A percentile compares a stretch with the other conserved stretches of the same genome.
These are phyloP conservation scores for Ornithorhynchus anatinus DNA, from an alignment of 2,113 vertebrate genomes.

Conservation along the genomic window DNA sequence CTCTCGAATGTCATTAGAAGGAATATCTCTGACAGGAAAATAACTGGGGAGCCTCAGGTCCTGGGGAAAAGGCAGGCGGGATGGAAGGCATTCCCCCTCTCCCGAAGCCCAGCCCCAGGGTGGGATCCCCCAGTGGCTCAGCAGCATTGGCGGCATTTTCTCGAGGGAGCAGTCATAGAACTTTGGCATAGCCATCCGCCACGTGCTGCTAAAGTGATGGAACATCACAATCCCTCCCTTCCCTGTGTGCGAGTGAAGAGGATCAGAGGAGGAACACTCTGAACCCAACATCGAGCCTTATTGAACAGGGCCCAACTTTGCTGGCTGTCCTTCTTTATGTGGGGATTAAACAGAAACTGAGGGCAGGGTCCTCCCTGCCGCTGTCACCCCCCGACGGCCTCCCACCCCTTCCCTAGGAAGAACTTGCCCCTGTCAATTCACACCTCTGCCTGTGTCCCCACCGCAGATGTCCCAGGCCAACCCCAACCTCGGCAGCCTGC, in stretches of 20 bases:
- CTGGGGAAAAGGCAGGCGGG: constrained; percentile 25
- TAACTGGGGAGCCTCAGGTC: constrained; percentile 29
- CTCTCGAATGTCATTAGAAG: constrained; percentile 21
- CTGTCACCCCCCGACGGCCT: background rate
- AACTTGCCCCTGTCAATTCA: background rate
- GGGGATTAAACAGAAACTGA: too few relatives aligned
- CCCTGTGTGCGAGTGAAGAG: background rate
- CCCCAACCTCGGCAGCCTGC: constrained; percentile 82
- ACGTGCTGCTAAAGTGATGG: accelerated
- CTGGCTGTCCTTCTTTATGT: background rate
- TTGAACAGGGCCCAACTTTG: accelerated
- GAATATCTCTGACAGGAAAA: constrained; percentile 40
- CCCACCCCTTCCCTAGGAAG: background rate
- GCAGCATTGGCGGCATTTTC: constrained; percentile 22
- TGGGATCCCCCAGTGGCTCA: background rate
- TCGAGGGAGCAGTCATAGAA: constrained; percentile 34
- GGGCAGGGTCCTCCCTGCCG: too few relatives aligned
- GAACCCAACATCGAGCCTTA: background rate
- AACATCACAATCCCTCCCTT: accelerated
- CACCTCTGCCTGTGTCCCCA: constrained; percentile 35
- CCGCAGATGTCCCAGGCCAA: constrained; percentile 87
- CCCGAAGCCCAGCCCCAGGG: background rate
- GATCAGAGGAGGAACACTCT: background rate
- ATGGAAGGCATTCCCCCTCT: background rate
- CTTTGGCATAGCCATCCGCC: constrained; percentile 26